Evolutionary conservation across 2,888 invertebrate genomes (phyloP).

Genomic region (Lithosia quadra): DNA sequence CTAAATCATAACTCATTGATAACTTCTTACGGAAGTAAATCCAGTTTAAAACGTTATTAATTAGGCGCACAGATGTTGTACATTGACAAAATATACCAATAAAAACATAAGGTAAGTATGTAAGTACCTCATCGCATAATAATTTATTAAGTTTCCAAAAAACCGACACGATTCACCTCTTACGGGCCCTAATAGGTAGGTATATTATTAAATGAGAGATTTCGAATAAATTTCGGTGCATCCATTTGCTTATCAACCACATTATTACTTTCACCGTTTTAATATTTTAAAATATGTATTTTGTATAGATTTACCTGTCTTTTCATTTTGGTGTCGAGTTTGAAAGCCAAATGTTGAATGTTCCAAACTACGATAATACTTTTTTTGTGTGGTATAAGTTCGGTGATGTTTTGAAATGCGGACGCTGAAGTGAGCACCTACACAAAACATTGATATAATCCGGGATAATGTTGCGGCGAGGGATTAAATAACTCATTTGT

Average conservation of each 20-base stretch:
- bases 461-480: slow-evolving; percentile 75
- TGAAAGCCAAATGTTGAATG: slow-evolving; percentile 55
- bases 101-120: slow-evolving; percentile 34
- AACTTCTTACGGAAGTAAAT: slow-evolving; percentile 37
- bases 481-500: slow-evolving; percentile 80
- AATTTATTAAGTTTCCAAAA: slow-evolving; percentile 47
- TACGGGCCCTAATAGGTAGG: slow-evolving; percentile 36
- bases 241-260: slow-evolving; percentile 67
- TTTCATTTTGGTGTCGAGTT: slow-evolving; percentile 50
- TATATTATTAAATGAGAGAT: slow-evolving; percentile 57
- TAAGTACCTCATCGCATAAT: slow-evolving; percentile 41
- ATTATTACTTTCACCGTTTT: slow-evolving; percentile 71
- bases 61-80: slow-evolving; percentile 36
- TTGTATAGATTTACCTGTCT: slow-evolving; percentile 53
- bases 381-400: slow-evolving; percentile 53
- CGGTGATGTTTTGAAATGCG: slow-evolving; percentile 66
- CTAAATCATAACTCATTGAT: slow-evolving; percentile 37
- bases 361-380: slow-evolving; percentile 36
- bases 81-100: slow-evolving; percentile 42
- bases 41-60: slow-evolving; percentile 42
- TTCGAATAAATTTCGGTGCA: slow-evolving; percentile 54
- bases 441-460: slow-evolving; percentile 80
- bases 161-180: slow-evolving; percentile 29
- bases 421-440: slow-evolving; percentile 70
- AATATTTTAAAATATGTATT: slow-evolving; percentile 56